phyloP scores from a whole-genome alignment of 2,113 vertebrate genomes.

The Antechinus stuartii region DNA sequence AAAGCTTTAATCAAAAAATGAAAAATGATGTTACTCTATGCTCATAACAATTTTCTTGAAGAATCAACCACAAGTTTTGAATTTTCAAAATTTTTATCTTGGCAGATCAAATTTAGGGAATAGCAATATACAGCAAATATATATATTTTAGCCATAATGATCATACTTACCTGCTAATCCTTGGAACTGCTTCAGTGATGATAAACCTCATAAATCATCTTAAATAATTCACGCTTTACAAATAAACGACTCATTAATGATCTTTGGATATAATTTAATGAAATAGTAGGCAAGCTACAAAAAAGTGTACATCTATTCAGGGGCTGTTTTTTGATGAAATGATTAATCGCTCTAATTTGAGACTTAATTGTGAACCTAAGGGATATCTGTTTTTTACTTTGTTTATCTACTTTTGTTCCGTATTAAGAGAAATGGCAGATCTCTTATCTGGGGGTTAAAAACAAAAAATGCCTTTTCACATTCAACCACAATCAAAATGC shows the following conservation, averaged over 20 bases:
- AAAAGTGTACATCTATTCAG: conserved; percentile 35
- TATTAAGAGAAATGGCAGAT: conserved; percentile 42
- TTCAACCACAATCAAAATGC: conserved; percentile 41
- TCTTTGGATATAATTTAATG: conserved; percentile 51
- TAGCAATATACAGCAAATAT: neutral
- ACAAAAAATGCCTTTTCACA: conserved; percentile 32
- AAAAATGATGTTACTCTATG: neutral
- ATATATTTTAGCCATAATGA: conserved; percentile 27
- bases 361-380: conserved; percentile 44
- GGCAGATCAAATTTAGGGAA: conserved; percentile 53
- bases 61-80: conserved; percentile 4
- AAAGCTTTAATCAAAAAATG: too few relatives aligned
- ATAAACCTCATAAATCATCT: conserved; percentile 13
- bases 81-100: conserved; percentile 32
- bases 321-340: conserved; percentile 46
- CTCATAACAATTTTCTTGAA: neutral
- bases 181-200: neutral
- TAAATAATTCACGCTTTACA: conserved; percentile 22
- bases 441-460: conserved; percentile 14
- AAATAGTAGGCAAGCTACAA: conserved; percentile 43
- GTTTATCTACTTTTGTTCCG: conserved; percentile 7
- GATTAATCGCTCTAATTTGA: conserved; percentile 53
- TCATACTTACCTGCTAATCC: conserved; percentile 14
- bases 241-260: conserved; percentile 49
- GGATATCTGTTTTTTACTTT: neutral